A percentile compares a stretch with the other conserved stretches of the same genome.
These are phyloP conservation scores for Corbicula japonica DNA, from an alignment of 2,888 invertebrate genomes.

Conservation along the genomic window DNA sequence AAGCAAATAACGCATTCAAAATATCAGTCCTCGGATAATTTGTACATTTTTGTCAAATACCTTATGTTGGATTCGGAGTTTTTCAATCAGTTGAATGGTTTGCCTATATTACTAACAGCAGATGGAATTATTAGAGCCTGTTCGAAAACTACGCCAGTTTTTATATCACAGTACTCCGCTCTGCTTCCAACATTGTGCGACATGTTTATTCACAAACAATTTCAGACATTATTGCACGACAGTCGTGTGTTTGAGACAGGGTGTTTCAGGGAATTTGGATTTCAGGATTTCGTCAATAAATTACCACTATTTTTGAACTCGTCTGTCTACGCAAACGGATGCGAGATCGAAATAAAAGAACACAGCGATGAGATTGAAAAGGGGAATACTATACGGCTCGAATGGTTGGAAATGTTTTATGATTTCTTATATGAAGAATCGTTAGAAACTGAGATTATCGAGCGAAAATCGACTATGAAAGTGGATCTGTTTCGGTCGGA, in stretches of 20 bases:
- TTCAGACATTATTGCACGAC: constrained; percentile 7
- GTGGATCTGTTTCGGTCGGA: no score
- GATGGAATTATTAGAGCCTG: constrained; percentile 42
- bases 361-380: no score
- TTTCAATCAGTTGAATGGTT: constrained; percentile 25
- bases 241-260: background rate
- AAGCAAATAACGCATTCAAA: constrained; percentile 29
- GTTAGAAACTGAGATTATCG: background rate
- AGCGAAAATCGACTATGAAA: no score
- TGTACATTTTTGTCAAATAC: constrained; percentile 32
- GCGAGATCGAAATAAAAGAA: background rate
- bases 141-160: constrained; percentile 13
- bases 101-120: constrained; percentile 61
- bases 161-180: constrained; percentile 26
- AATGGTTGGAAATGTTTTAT: constrained; percentile 21
- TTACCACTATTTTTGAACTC: background rate
- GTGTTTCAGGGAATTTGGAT: constrained; percentile 5
- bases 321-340: background rate
- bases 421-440: constrained; percentile 19
- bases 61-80: constrained; percentile 33
- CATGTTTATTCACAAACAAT: constrained; percentile 40
- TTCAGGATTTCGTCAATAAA: constrained; percentile 4
- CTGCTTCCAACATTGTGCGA: constrained; percentile 42
- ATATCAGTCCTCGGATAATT: constrained; percentile 19
- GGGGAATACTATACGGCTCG: background rate